Base-by-base conservation (phyloP, 2,797 vertebrate genomes). In the Aotus griseimembra region DNA sequence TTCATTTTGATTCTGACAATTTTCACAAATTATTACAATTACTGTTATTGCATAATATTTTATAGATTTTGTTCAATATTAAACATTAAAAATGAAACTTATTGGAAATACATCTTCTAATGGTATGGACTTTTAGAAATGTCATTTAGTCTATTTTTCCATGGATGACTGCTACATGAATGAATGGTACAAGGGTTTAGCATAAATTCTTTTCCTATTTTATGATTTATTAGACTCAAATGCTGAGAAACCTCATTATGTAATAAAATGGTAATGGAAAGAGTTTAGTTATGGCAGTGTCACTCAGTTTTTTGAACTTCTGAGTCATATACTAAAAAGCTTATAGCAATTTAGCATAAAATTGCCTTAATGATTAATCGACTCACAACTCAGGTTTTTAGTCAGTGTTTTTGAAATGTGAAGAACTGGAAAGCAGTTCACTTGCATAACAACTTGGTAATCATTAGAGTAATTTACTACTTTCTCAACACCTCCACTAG, bases 41-140 rank as follows among this genome's bases (percentile, higher is more conserved):
- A 39, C 75, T 77, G n/a, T 75, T 52, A 52, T 52, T 90, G 41
- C 7, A 28, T 61, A 75, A 52, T 73, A 82, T 85, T 96, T 85
- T 86, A 72, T 22, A 92, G 7, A 50, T 86, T 95, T 96, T 95
- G 26, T 88, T 93, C 84, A 93, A 52, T 93, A 64, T 88, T 82
- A 92, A 89, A 64, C 44, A 83, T 52, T 88, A 88, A 79, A 91
- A 58, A 19, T 88, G 44, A 84, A 77, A 79, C 93, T 73, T 88
- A 57, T 93, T 90, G 50, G 20, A 87, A 82, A 19, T 87, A 14
- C 26, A 39, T 88, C 36, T 90, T 81, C 30, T 91, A 92, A 88
- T 83, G 22, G 6, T 90, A 72, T 50, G 22, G 48, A 75, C 85
- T 86, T 80, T 88, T 86, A 33, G 28, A 67, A 67, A 67, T 22